phyloP scores from a whole-genome alignment of 2,113 vertebrate species.

The Damaliscus lunatus region DNA sequence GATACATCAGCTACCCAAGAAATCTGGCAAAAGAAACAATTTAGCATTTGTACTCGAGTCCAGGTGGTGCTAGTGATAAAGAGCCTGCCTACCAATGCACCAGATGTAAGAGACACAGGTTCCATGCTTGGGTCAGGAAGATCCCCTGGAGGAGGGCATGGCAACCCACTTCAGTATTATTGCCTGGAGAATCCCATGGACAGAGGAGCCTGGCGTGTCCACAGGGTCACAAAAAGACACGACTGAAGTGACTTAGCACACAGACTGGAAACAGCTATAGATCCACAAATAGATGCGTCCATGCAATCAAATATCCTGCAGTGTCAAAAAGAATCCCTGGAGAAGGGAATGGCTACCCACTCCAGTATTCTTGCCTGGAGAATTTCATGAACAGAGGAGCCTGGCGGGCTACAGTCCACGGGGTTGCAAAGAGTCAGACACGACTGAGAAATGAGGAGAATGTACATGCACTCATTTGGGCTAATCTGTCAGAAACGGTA shows the following conservation, averaged over 20 bases:
- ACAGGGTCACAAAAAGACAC: too few species aligned
- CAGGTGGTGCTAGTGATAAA: not conserved
- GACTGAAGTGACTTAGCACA: not conserved
- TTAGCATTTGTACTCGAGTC: not conserved
- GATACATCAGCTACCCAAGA: not conserved
- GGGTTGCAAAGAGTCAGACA: not conserved
- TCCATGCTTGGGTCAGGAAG: not conserved
- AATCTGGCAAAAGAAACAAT: not conserved
- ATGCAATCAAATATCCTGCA: not conserved
- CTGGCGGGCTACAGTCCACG: not conserved
- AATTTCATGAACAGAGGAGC: not conserved
- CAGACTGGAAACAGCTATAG: not conserved
- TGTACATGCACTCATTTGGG: not conserved
- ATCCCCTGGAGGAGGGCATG: not conserved
- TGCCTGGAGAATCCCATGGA: not conserved
- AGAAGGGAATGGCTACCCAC: too few species aligned
- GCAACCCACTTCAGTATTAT: not conserved
- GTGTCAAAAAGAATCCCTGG: not conserved
- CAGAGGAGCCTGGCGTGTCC: too few species aligned
- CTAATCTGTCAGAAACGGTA: not conserved
- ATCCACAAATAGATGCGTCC: not conserved
- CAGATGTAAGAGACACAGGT: not conserved
- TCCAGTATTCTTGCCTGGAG: not conserved
- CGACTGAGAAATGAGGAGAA: not conserved
- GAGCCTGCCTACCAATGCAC: not conserved